A percentile compares a stretch with the other conserved stretches of the same genome.
These are phyloP conservation scores for Phymanthus crucifer DNA, from an alignment of 92 coral and sea anemone genomes.

Conservation along the genomic window DNA sequence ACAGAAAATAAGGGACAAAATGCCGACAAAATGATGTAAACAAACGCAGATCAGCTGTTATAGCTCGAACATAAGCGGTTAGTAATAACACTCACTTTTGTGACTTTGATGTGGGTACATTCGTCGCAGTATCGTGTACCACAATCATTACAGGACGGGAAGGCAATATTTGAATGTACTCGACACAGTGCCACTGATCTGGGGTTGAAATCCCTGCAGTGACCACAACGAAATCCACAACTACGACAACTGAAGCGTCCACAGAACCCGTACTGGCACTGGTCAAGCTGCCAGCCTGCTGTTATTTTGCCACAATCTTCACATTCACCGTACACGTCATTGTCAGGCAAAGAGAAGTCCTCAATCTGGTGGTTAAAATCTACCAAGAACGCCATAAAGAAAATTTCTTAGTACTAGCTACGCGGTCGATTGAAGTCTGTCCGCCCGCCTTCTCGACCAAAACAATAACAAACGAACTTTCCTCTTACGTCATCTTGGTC, in stretches of 20 bases:
- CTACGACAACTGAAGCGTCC: conserved; percentile 71
- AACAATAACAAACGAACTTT: conserved; percentile 42
- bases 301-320: conserved; percentile 77
- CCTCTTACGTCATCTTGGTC: conserved; percentile 30
- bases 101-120: conserved; percentile 62
- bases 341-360: conserved; percentile 17
- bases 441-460: conserved; percentile 35
- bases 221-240: conserved; percentile 80
- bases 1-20: background rate
- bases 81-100: conserved; percentile 48
- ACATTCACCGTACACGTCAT: conserved; percentile 75
- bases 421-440: background rate
- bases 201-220: conserved; percentile 60
- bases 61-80: background rate
- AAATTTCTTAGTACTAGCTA: background rate
- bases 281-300: conserved; percentile 71
- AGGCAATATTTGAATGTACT: conserved; percentile 63
- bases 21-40: conserved; percentile 19
- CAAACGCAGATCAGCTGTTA: conserved; percentile 28
- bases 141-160: conserved; percentile 72
- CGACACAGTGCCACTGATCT: conserved; percentile 69
- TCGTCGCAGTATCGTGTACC: conserved; percentile 72
- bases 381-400: conserved; percentile 31
- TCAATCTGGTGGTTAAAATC: conserved; percentile 20
- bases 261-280: conserved; percentile 86